Evolutionary conservation across 92 coral and sea anemone genomes (phyloP).

Genomic region (Paragorgia papillata): DNA sequence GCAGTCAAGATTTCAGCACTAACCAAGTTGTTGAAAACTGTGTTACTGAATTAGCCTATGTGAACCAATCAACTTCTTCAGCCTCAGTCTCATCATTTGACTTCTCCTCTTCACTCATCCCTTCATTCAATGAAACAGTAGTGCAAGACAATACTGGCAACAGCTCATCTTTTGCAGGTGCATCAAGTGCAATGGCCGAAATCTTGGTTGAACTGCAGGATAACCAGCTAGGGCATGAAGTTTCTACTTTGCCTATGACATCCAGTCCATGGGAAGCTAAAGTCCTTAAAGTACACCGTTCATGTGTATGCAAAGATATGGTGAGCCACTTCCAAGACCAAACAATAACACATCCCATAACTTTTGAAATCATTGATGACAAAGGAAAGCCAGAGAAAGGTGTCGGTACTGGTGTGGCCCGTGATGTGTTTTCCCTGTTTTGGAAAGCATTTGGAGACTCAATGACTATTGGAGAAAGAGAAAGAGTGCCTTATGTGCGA

Average conservation of each 20-base stretch:
- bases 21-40: no score
- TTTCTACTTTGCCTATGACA: not conserved
- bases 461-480: constrained; percentile 61
- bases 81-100: not conserved
- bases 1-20: not conserved
- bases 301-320: constrained; percentile 2
- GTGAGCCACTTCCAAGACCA: constrained; percentile 16
- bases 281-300: constrained; percentile 31
- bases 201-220: constrained; percentile 3
- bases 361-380: constrained; percentile 48
- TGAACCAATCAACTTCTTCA: not conserved
- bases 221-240: constrained; percentile 7
- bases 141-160: not conserved
- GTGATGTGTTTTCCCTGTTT: constrained; percentile 55
- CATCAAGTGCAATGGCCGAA: not conserved
- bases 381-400: constrained; percentile 35
- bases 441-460: constrained; percentile 58
- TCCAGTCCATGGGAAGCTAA: not conserved
- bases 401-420: constrained; percentile 28
- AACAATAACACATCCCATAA: not conserved
- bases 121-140: not conserved
- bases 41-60: not conserved
- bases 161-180: not conserved
- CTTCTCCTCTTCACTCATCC: not conserved
- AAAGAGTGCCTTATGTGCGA: constrained; percentile 43